These are phyloP conservation scores for Elmis aenea DNA, from an alignment of 2,888 invertebrate species.

Conservation along the genomic window DNA sequence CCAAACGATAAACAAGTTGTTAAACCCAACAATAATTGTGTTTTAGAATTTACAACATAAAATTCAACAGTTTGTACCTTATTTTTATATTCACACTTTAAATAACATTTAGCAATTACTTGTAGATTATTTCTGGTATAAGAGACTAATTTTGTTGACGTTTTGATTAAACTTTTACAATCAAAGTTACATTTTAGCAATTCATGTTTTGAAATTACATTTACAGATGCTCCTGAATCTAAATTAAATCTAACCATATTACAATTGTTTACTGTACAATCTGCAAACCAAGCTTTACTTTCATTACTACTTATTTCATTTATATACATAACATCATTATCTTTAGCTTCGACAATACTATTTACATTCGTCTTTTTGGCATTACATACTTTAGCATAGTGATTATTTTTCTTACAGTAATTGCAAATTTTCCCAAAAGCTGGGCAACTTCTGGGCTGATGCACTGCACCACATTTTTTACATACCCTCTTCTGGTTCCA, in stretches of 20 bases:
- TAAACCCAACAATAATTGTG: conserved; percentile 7
- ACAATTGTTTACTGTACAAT: no score
- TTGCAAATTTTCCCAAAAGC: conserved; percentile 15
- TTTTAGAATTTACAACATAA: conserved; percentile 12
- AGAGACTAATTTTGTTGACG: conserved; percentile 9
- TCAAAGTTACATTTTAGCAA: no score
- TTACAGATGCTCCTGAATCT: conserved; percentile 17
- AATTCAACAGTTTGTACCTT: conserved; percentile 4
- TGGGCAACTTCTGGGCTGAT: conserved; percentile 14
- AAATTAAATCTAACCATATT: conserved; percentile 9
- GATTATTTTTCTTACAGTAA: conserved; percentile 12
- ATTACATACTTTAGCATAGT: conserved; percentile 16
- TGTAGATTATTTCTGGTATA: no score
- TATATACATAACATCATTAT: no score
- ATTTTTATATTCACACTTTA: conserved; percentile 10
- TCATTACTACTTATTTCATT: no score
- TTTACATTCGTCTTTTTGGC: conserved; percentile 1
- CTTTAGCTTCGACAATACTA: not conserved
- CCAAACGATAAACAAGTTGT: conserved; percentile 5
- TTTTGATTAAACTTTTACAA: conserved; percentile 1
- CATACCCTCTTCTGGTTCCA: conserved; percentile 12
- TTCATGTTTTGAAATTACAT: no score
- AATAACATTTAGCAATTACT: conserved; percentile 10
- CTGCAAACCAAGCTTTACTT: no score
- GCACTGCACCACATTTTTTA: no score